Conservation (phyloP, 2,797 vertebrate genomes). For the Chelon auratus region DNA sequence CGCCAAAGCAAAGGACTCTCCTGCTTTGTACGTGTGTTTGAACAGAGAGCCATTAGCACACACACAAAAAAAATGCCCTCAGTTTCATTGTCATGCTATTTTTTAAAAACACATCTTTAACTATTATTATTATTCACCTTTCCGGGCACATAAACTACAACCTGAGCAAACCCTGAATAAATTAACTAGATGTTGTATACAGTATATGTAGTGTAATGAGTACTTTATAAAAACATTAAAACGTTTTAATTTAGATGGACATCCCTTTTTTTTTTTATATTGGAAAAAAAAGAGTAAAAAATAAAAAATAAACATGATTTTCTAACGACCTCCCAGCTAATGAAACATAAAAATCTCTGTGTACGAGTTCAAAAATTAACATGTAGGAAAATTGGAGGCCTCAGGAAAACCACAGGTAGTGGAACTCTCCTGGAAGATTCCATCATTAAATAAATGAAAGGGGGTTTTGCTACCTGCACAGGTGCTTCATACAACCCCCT, state of each 20-base stretch:
- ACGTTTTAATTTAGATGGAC: background rate
- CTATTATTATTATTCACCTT: background rate
- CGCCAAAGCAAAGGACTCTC: background rate
- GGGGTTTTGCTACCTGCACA: background rate
- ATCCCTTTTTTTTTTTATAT: background rate
- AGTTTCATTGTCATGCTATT: background rate
- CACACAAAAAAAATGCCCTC: background rate
- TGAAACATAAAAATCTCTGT: background rate
- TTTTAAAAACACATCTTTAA: background rate
- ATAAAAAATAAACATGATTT: background rate
- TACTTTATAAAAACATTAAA: slow-evolving; percentile 1
- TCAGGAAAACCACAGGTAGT: background rate
- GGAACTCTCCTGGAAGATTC: background rate
- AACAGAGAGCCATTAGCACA: background rate
- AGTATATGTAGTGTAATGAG: slow-evolving; percentile 1
- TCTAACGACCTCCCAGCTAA: too few relatives aligned
- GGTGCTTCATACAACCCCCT: background rate
- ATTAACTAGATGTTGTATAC: background rate
- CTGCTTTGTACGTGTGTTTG: background rate
- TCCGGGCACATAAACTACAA: slow-evolving; percentile 11
- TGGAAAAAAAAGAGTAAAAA: background rate
- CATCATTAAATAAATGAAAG: slow-evolving; percentile 11
- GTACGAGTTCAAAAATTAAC: background rate
- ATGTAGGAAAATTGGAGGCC: background rate
- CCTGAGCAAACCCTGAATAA: background rate